Conservation (phyloP, 2,797 vertebrate species). For the Steatocranus sp. region DNA sequence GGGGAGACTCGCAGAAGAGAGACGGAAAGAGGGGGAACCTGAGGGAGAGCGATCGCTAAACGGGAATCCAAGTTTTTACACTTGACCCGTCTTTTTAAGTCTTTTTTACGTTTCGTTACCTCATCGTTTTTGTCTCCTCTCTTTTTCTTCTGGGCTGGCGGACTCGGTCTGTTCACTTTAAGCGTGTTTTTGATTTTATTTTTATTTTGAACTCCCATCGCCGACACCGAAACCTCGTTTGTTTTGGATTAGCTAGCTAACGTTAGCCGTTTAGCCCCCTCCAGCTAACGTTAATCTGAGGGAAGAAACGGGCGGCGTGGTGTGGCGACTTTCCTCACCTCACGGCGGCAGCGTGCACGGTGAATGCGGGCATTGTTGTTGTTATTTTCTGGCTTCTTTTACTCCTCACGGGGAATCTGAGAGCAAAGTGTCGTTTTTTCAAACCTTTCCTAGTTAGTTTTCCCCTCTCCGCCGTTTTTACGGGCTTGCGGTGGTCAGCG, state of each 20-base stretch:
- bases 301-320: constrained; percentile 57
- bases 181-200: not conserved
- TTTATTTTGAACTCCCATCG: constrained; percentile 20
- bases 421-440: not conserved
- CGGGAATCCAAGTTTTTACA: constrained; percentile 74
- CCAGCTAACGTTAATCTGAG: constrained; percentile 59
- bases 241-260: constrained; percentile 73
- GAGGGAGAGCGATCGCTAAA: constrained; percentile 60
- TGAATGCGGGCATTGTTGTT: constrained; percentile 10
- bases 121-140: not conserved
- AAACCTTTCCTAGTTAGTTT: not conserved
- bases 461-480: constrained; percentile 8
- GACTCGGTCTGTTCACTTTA: constrained; percentile 25
- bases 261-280: constrained; percentile 43
- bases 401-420: not conserved
- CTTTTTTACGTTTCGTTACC: constrained; percentile 37
- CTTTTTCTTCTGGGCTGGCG: not conserved
- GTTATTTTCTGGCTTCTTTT: not conserved
- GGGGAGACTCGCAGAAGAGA: constrained; percentile 70
- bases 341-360: constrained; percentile 31
- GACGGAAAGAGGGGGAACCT: constrained; percentile 69
- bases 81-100: constrained; percentile 61
- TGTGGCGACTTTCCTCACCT: constrained; percentile 52
- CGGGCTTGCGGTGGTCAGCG: constrained; percentile 59
- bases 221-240: constrained; percentile 56